These are phyloP conservation scores for Agriopis marginaria DNA, from an alignment of 2,888 invertebrate species.

Conservation along the genomic window DNA sequence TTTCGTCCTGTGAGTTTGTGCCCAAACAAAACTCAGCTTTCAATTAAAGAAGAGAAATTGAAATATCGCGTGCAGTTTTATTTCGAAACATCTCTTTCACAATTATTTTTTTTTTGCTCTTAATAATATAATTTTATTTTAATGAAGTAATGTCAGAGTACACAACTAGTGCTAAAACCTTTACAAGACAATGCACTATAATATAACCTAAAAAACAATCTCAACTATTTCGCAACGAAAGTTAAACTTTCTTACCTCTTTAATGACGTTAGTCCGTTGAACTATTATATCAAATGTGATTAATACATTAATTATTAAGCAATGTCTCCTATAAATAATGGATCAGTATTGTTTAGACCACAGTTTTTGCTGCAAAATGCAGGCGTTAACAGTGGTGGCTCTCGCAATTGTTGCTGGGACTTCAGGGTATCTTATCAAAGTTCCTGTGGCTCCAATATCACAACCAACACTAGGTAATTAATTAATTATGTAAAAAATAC, in stretches of 20 bases:
- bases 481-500: too few relatives aligned
- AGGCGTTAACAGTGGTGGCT: slow-evolving; percentile 61
- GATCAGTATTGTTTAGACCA: slow-evolving; percentile 26
- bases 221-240: slow-evolving; percentile 7
- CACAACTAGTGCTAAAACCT: neutral
- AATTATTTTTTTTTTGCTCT: neutral
- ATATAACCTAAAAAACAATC: slow-evolving; percentile 14
- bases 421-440: slow-evolving; percentile 70
- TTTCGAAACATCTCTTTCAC: too few relatives aligned
- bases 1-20: too few relatives aligned
- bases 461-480: slow-evolving; percentile 24
- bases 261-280: slow-evolving; percentile 62
- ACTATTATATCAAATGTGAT: slow-evolving; percentile 60
- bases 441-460: slow-evolving; percentile 57
- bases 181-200: slow-evolving; percentile 14
- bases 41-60: too few relatives aligned
- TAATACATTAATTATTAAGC: slow-evolving; percentile 44
- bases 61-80: too few relatives aligned
- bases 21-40: too few relatives aligned
- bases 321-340: slow-evolving; percentile 58
- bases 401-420: slow-evolving; percentile 48
- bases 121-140: neutral
- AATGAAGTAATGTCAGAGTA: neutral
- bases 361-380: slow-evolving; percentile 61
- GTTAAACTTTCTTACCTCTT: slow-evolving; percentile 17